Evolutionary conservation across 1,140 invertebrate genomes (phyloP), one percentile per base, ranked within the genome.

Genomic region (Belonocnema kinseyi): DNA sequence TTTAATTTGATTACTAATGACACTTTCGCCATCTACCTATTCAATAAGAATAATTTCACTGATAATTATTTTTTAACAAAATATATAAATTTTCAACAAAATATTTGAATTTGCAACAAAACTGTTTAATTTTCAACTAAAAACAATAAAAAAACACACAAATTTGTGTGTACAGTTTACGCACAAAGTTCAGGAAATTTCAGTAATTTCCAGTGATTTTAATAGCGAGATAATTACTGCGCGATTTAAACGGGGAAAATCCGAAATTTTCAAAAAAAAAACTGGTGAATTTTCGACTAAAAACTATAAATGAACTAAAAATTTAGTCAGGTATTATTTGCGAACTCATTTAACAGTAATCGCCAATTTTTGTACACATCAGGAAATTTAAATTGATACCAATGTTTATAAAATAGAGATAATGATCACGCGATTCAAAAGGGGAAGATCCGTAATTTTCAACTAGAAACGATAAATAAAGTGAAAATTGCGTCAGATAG

Each of bases 301-400:
- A 33, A 33, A 26, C 26, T 1, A 26, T 26, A 26, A 26, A 26
- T 26, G 3, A 26, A 26, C 26, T 26, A 3, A 26, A 26, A 26
- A 26, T 26, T 1, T 2, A 26, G 26, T 26, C 78, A 50, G 17
- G 3, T 8, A 1, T 1, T 58, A 33, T 79, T 82, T 80, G 77
- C 77, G 51, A 75, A 50, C 56, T 50, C 70, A 72, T 71, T 76
- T 78, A 80, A 82, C 77, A 71, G 76, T 76, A 82, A 80, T 82
- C 78, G 80, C 73, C 80, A 73, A 73, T 80, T 82, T n/a, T 14
- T 16, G 1, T 77, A 81, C n/a, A n/a, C n/a, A n/a, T n/a, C n/a
- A 54, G 53, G 16, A n/a, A 17, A 54, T 40, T 66, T 66, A 14
- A 40, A 40, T 66, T 14, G 19, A 11, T 46, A 11, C 0, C 5